Conservation (phyloP, 2,113 vertebrate species). For the Pomatorhinus ruficollis region DNA sequence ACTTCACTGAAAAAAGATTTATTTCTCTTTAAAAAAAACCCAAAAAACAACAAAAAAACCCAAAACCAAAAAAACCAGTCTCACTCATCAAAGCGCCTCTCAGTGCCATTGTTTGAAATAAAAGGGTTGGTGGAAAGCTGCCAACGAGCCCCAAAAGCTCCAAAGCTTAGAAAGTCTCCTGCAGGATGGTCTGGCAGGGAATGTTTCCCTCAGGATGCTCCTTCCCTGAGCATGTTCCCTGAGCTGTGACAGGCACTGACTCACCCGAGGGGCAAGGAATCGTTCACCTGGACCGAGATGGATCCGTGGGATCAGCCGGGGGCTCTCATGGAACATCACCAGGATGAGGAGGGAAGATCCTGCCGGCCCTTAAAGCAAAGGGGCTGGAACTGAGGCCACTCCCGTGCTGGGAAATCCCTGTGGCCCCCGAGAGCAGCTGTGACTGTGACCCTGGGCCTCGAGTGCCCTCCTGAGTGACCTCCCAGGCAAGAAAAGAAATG, state of each 20-base stretch:
- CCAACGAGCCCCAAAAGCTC: background rate
- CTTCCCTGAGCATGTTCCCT: background rate
- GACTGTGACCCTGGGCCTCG: accelerated
- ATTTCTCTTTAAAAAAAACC: background rate
- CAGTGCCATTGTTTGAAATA: background rate
- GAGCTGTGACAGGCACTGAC: background rate
- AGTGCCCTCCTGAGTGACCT: background rate
- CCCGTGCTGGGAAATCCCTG: accelerated
- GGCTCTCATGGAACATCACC: background rate
- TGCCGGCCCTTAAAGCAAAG: background rate
- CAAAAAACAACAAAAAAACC: too few relatives aligned
- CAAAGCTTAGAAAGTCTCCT: background rate
- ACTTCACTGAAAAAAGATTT: background rate
- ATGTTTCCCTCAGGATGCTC: background rate
- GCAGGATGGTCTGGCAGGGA: background rate
- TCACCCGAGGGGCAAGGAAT: background rate
- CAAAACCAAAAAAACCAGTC: too few relatives aligned
- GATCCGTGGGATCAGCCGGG: background rate
- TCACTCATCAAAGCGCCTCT: background rate
- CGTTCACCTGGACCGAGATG: accelerated
- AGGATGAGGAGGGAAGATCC: background rate
- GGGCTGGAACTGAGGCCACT: background rate
- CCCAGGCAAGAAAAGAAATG: background rate
- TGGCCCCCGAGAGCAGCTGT: background rate
- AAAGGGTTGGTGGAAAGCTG: background rate